Evolutionary conservation across 1,140 invertebrate species (phyloP), one percentile per base, ranked within the genome.

Genomic region (Callitettix versicolor): DNA sequence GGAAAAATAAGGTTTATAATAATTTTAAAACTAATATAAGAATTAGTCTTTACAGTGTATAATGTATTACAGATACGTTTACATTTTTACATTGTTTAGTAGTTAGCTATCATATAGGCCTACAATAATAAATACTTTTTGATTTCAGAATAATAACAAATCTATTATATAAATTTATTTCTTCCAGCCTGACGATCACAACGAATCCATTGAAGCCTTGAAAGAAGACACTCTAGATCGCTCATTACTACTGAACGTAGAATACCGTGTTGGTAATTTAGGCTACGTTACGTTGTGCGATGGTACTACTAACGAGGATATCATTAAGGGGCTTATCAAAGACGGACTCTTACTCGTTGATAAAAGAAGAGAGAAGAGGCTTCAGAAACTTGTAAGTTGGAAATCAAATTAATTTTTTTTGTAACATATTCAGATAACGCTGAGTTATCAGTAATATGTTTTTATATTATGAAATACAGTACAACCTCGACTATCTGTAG

Each of bases 281-380:
- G 78, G 86, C 2, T 82, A 80, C 57, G 82, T 81, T 1, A 85
- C 91, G 0, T 72, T 98, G 12, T 63, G 77, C 11, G 81, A 88
- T 61, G 75, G 82, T 3, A 76, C 78, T 34, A 80, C 77, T 22
- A 86, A 91, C 68, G 76, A 82, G 53, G 92, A 97, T 69, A 75
- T 98, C 60, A 85, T 81, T 24, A 89, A 91, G 69, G 79, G 76
- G 58, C 76, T 98, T 14, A 82, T 99, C 53, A 75, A 79, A 33
- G 86, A 95, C 62, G 96, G 96, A 12, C 78, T 87, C 41, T 73
- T 95, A 1, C 65, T 96, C 33, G 82, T 87, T 53, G 91, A 95
- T 43, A 79, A 79, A 44, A 74, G 85, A 36, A 81, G 84, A 55
- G 93, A 96, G 64, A 82, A 81, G 55, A 80, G 86, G 61, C 78